A percentile compares a stretch with the other conserved stretches of the same genome.
Evolutionary conservation across 2,113 vertebrate genomes (phyloP).

Genomic region (Malurus alboscapulatus): DNA sequence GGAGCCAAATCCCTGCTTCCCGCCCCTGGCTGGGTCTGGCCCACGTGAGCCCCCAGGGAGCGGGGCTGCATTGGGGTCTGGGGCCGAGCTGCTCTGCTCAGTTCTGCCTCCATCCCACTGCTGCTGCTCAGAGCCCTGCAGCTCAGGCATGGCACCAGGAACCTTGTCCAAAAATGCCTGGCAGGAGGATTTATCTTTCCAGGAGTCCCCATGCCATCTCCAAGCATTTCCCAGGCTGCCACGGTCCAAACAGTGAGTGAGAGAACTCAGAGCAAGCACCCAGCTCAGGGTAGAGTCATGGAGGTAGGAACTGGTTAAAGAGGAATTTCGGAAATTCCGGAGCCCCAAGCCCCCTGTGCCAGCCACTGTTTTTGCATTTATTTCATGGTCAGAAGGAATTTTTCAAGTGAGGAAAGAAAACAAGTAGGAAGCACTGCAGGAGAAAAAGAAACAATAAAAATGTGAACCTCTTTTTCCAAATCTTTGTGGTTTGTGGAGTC

Average conservation of each 20-base stretch:
- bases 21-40: neutral
- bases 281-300: neutral
- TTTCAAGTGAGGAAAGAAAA: neutral
- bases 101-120: accelerated
- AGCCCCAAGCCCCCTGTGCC: accelerated
- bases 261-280: neutral
- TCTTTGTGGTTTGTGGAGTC: neutral
- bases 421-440: neutral
- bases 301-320: neutral
- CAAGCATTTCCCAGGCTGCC: neutral
- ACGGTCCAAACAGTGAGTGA: neutral
- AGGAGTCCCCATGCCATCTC: accelerated
- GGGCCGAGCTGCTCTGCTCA: accelerated
- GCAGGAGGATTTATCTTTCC: neutral
- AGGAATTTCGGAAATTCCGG: neutral
- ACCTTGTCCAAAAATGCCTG: accelerated
- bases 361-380: neutral
- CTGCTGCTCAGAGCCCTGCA: accelerated
- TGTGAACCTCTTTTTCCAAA: neutral
- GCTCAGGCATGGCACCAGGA: too few species aligned
- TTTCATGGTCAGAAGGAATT: neutral
- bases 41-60: accelerated
- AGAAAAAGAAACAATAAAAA: neutral
- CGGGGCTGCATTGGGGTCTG: accelerated
- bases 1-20: neutral